Base-by-base conservation (phyloP, 2,888 invertebrate genomes). In the Anthrax anthrax region DNA sequence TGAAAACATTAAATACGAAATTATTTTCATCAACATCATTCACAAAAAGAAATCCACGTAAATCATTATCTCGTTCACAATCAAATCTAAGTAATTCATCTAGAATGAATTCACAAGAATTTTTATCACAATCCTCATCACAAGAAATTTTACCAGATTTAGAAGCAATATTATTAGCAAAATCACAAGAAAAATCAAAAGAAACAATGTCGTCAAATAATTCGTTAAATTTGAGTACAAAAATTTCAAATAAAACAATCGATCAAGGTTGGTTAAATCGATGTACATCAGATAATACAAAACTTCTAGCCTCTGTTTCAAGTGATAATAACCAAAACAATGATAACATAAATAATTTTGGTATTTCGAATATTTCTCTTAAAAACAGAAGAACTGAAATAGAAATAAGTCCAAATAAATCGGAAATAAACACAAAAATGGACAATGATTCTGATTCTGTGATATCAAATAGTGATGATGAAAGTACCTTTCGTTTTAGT, bases 31-130 rank as follows among this genome's bases (percentile, higher is more conserved):
- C 76, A 41, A 71, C 76, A 18, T 80, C 73, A 54, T 82, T 86
- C 63, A 73, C 76, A 6, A 76, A 84, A 57, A 72, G 86, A 56
- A 86, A 87, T 69, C 86, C 87, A 1, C 73, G 85, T 56, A 88
- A 87, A 62, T 74, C 77, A 0, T 55, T 76, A 6, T 72, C 74
- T 18, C 55, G 58, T 3, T 51, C 52, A 3, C 50, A 32, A 29
- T 40, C 38, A 27, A 47, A 40, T n/a, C 56, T 67, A 42, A 55
- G 55, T 45, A 56, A 41, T 40, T 60, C 59, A 42, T 54, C 36
- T 13, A 47, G 27, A 10, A 55, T 52, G 12, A 38, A 18, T 16
- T 18, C 18, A 18, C 23, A n/a, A 16, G 42, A 39, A 37, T 1
- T 47, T 54, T 3, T 57, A 57, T 43, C 47, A 44, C 42, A 37